These are phyloP conservation scores for Drosophila biarmipes DNA, from an alignment of 1,140 invertebrate genomes.

Conservation along the genomic window DNA sequence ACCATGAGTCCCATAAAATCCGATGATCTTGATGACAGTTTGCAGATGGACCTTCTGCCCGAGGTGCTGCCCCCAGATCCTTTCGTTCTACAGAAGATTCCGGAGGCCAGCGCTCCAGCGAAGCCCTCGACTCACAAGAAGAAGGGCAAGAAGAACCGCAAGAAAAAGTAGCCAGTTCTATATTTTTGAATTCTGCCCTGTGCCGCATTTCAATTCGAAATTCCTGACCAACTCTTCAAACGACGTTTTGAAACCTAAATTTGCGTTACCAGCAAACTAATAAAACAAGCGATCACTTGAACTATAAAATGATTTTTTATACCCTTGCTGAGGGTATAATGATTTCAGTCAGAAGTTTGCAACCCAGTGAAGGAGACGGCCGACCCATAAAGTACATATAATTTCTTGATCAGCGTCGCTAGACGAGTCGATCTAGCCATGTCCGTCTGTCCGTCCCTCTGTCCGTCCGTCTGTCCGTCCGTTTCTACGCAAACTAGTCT, in stretches of 20 bases:
- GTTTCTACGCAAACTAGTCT: too few species aligned
- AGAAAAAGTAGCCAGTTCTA: constrained; percentile 19
- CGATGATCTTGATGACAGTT: neutral
- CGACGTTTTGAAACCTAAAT: constrained; percentile 3
- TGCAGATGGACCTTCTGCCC: neutral
- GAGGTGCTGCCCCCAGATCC: too few species aligned
- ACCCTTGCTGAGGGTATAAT: too few species aligned
- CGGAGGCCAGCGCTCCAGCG: neutral
- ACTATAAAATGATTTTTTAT: neutral
- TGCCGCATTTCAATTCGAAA: neutral
- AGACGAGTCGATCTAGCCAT: too few species aligned
- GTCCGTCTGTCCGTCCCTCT: too few species aligned
- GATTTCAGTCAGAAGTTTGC: too few species aligned
- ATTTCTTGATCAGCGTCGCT: too few species aligned
- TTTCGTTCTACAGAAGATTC: neutral
- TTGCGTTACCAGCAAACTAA: neutral
- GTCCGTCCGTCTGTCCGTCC: too few species aligned
- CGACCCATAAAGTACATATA: too few species aligned
- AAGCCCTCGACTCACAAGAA: constrained; percentile 13
- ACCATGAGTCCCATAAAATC: constrained; percentile 23
- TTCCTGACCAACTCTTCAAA: neutral
- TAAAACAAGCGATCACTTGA: neutral
- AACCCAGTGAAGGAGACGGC: too few species aligned
- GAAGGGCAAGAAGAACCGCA: constrained; percentile 35
- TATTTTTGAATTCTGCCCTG: neutral